Base-by-base conservation (phyloP, 2,888 invertebrate species). In the Campoletis raptor region DNA sequence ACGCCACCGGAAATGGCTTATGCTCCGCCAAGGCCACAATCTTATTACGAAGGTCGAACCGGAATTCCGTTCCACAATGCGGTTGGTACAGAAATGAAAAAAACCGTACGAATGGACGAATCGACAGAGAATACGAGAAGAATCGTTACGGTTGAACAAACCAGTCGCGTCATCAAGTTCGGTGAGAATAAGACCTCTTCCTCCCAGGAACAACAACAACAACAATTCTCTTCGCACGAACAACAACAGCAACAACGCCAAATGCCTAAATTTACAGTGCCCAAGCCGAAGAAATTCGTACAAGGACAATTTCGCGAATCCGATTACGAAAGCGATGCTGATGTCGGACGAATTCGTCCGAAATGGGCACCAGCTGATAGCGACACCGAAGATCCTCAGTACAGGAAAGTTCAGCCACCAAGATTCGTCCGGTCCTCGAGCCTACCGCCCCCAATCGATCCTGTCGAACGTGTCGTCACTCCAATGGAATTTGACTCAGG, bases 321-420 rank as follows among this genome's bases (percentile, higher is more conserved):
- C 78, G 97, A 97, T 90, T 97, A 97, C 89, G 97, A 97, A 89
- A 96, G 96, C 91, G 97, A 97, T 90, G 95, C 96, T 7, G 97
- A 97, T 85, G 94, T 95, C 18, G 94, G 95, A 24, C 95, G 95
- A 90, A 96, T 97, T 83, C 95, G 95, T 80, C 95, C 96, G 0
- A 95, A 96, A 81, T 97, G 97, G 97, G 95, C 95, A 0, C 97
- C 97, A 0, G 94, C 95, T 15, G 96, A 96, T 24, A 95, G 95
- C 77, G 96, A 96, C 81, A 95, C 94, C 0, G 95, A 96, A 74
- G 95, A 96, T 69, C 95, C 95, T 1, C 95, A 95, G 36, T 97
- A 96, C 90, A 95, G 96, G 36, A 95, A 95, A 90, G 96, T 97
- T n/a, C 95, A 95, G 45, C 95, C 96, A 12, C 96, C 96, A 0